Evolutionary conservation across 2,888 invertebrate species (phyloP), one percentile per base, ranked within the genome.

Genomic region (Drosophila neotestacea): DNA sequence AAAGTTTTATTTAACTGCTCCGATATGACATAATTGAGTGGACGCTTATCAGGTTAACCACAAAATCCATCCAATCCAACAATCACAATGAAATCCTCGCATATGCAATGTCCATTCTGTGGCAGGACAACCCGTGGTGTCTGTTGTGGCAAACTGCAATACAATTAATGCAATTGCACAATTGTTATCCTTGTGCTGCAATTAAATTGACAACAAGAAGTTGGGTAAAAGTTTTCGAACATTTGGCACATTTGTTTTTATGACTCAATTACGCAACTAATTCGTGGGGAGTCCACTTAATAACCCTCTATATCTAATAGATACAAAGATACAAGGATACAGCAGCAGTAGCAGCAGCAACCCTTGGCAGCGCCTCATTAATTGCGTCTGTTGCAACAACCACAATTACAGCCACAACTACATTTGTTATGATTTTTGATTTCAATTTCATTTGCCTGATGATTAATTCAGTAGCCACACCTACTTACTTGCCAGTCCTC

Each of bases 171-270:
- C 88, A 88, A 86, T 88, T 88, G 70, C 78, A 60, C 83, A 88
- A 88, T 88, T 83, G 83, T 84, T 82, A 82, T 81, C 62, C 55
- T 34, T 56, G 22, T 10, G 39, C 30, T 41, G 59, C 56, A 63
- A 63, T 63, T 55, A 56, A 41, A 63, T 59, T 59, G 68, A 55
- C 60, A 70, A 56, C 48, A 48, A 34, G 48, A 72, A 65, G 52
- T 74, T 65, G 38, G 61, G 47, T 55, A 61, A 69, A 63, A 69
- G 61, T 85, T 84, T 87, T 48, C 46, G 81, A 87, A 65, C 89
- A 91, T 90, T 90, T 91, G 91, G 91, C 91, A 92, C 91, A 92
- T 92, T 91, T 91, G 92, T 86, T 91, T 92, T 92, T 92, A 92
- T 91, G 83, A 91, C 88, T 84, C 91, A 92, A 92, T 92, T 91